phyloP scores from a whole-genome alignment of 2,797 vertebrate genomes.

The Rhinoraja longicauda region DNA sequence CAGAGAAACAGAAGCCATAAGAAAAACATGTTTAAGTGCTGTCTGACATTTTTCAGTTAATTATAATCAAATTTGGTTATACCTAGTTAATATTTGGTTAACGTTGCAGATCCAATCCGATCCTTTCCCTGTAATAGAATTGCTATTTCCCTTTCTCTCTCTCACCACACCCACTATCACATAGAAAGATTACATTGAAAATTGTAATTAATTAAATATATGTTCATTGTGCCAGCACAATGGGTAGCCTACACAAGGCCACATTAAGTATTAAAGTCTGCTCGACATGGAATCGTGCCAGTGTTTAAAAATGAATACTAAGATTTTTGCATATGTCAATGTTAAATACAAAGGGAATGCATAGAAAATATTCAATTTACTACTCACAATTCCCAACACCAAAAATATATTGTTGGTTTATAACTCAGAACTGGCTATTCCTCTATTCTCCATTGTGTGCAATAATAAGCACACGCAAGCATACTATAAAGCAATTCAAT shows the following conservation, averaged over 20 bases:
- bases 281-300: background rate
- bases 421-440: slow-evolving; percentile 3
- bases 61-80: background rate
- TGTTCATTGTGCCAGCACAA: background rate
- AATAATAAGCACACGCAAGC: slow-evolving; percentile 9
- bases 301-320: slow-evolving; percentile 4
- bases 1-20: background rate
- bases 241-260: background rate
- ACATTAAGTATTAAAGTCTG: slow-evolving; percentile 16
- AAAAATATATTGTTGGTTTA: background rate
- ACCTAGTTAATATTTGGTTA: background rate
- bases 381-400: background rate
- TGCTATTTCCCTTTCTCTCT: background rate
- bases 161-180: background rate
- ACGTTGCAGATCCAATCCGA: background rate
- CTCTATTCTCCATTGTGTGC: background rate
- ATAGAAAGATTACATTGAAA: background rate
- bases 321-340: background rate
- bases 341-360: background rate
- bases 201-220: background rate
- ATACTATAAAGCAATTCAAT: background rate
- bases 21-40: no score
- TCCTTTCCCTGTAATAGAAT: background rate
- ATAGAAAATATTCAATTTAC: background rate
- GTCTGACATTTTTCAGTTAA: background rate